Conservation (phyloP, 2,113 vertebrate genomes). For the Myotis brandtii region DNA sequence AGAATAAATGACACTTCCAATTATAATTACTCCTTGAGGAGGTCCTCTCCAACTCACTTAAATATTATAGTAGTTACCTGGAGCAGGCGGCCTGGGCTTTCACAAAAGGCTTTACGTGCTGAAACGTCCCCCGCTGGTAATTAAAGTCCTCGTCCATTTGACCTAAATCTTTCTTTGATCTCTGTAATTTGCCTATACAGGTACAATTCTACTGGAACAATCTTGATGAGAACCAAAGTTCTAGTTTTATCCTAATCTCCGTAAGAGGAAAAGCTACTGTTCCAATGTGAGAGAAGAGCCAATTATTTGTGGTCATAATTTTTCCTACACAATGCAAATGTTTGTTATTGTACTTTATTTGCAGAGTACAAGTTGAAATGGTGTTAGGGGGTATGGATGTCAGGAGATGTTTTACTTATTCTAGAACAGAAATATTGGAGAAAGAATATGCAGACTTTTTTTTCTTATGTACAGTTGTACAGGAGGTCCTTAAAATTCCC, state of each 20-base stretch:
- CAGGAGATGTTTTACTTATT: not conserved
- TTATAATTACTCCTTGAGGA: slow-evolving; percentile 84
- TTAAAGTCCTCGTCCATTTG: slow-evolving; percentile 70
- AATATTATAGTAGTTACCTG: slow-evolving; percentile 55
- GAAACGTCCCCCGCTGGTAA: slow-evolving; percentile 69
- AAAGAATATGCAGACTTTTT: not conserved
- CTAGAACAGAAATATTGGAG: not conserved
- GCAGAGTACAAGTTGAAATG: not conserved
- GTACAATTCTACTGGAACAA: slow-evolving; percentile 58
- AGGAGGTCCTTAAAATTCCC: not conserved
- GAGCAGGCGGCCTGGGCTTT: slow-evolving; percentile 59
- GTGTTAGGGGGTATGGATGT: not conserved
- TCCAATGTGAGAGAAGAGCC: slow-evolving; percentile 27
- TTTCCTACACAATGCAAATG: slow-evolving; percentile 12
- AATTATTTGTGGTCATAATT: not conserved
- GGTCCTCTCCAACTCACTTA: slow-evolving; percentile 72
- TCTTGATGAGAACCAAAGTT: slow-evolving; percentile 37
- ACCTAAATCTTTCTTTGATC: slow-evolving; percentile 78
- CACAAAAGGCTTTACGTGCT: slow-evolving; percentile 72
- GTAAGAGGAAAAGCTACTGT: slow-evolving; percentile 25
- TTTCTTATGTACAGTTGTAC: not conserved
- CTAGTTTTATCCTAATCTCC: slow-evolving; percentile 36
- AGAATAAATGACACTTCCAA: slow-evolving; percentile 84
- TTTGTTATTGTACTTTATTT: slow-evolving; percentile 25
- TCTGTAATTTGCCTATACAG: slow-evolving; percentile 69